Conservation (phyloP, 2,797 vertebrate genomes). For the Nyctalus aviator region DNA sequence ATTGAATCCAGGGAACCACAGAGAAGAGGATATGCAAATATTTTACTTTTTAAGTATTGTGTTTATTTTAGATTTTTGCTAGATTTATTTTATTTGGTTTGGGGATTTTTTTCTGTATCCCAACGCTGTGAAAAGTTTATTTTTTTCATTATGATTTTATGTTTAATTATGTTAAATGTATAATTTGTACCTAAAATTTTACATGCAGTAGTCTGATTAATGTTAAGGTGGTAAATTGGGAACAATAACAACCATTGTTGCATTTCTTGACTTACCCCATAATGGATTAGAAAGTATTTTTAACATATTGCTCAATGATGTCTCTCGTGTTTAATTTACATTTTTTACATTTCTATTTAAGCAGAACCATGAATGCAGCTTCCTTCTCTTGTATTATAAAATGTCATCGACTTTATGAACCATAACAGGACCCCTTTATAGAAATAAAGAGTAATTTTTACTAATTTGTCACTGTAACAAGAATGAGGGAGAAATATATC, state of each 20-base stretch:
- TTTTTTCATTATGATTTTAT: not conserved
- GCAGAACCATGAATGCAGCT: not conserved
- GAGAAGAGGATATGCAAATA: not conserved
- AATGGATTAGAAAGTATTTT: not conserved
- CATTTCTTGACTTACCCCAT: not conserved
- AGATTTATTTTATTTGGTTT: not conserved
- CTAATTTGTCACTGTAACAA: not conserved
- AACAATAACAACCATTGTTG: not conserved
- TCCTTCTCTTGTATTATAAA: not conserved
- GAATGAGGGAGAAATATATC: not conserved
- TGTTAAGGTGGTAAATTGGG: not conserved
- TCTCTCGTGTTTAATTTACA: not conserved
- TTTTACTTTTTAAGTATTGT: not conserved
- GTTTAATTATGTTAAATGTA: not conserved
- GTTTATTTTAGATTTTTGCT: not conserved
- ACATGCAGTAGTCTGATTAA: not conserved
- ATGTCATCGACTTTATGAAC: not conserved
- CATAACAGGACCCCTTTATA: not conserved
- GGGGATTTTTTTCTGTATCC: not conserved
- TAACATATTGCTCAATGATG: not conserved
- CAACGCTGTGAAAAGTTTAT: not conserved
- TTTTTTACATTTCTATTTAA: constrained; percentile 7
- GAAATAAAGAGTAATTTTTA: not conserved
- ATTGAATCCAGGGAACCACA: not conserved
- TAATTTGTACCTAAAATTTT: not conserved